Conservation (phyloP, 2,113 vertebrate species). For the Phalacrocorax aristotelis region DNA sequence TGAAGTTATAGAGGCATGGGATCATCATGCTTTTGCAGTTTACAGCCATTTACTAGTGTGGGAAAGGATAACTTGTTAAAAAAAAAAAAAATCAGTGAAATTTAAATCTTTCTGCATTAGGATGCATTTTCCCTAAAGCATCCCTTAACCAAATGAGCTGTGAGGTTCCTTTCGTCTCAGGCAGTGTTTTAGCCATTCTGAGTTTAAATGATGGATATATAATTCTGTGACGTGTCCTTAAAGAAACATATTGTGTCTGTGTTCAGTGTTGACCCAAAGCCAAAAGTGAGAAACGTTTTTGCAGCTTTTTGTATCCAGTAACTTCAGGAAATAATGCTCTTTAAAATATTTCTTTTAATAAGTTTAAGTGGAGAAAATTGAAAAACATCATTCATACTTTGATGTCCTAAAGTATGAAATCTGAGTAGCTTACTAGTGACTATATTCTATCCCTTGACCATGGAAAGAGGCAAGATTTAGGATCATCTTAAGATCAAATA, state of each 20-base stretch:
- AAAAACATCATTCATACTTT: slow-evolving; percentile 71
- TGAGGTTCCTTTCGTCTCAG: slow-evolving; percentile 17
- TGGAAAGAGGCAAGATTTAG: slow-evolving; percentile 52
- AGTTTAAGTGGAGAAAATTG: slow-evolving; percentile 71
- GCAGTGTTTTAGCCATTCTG: not conserved
- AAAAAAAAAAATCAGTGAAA: not conserved
- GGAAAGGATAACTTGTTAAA: not conserved
- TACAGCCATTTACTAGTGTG: not conserved
- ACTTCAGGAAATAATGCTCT: slow-evolving; percentile 64
- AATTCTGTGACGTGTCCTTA: slow-evolving; percentile 9
- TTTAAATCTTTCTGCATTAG: not conserved
- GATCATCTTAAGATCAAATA: slow-evolving; percentile 18
- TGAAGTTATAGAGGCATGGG: not conserved
- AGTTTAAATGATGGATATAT: not conserved
- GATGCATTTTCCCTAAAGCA: not conserved
- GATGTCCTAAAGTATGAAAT: slow-evolving; percentile 75
- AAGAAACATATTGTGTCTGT: not conserved
- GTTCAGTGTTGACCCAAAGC: slow-evolving; percentile 16
- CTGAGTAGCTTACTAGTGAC: slow-evolving; percentile 47
- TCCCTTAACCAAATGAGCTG: not conserved
- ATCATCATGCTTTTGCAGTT: not conserved
- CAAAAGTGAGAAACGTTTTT: slow-evolving; percentile 4
- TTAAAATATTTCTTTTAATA: slow-evolving; percentile 69
- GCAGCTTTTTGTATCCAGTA: slow-evolving; percentile 46
- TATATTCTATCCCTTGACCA: slow-evolving; percentile 44